A percentile compares a stretch with the other conserved stretches of the same genome.
phyloP scores from a whole-genome alignment of 2,888 invertebrate genomes.

The Hirtodrosophila trivittata region DNA sequence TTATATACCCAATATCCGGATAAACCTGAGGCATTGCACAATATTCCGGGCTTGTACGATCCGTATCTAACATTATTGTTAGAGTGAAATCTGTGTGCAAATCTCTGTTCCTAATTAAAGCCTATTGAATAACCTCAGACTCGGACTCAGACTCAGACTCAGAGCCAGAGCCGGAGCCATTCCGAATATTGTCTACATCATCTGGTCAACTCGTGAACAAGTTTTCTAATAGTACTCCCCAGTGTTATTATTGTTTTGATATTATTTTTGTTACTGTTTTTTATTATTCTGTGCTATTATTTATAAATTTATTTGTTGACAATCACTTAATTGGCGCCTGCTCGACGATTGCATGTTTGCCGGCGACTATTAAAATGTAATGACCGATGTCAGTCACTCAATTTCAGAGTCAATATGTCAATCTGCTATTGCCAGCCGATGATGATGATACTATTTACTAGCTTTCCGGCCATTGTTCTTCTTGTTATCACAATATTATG shows the following conservation, averaged over 20 bases:
- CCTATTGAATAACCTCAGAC: background rate
- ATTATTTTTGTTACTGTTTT: constrained; percentile 13
- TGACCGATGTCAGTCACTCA: constrained; percentile 26
- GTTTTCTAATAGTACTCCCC: background rate
- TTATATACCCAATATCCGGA: constrained; percentile 2
- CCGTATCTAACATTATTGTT: constrained; percentile 11
- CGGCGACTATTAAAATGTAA: constrained; percentile 41
- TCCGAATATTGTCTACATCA: too few relatives aligned
- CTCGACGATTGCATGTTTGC: constrained; percentile 45
- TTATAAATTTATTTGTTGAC: constrained; percentile 60
- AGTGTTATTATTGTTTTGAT: constrained; percentile 9
- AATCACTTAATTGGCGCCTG: constrained; percentile 62
- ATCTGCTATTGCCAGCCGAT: too few relatives aligned
- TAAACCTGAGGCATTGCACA: background rate
- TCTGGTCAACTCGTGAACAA: too few relatives aligned
- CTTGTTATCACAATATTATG: too few relatives aligned
- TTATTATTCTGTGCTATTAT: constrained; percentile 25
- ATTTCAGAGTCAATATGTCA: constrained; percentile 9
- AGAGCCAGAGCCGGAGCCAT: too few relatives aligned
- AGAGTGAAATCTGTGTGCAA: constrained; percentile 10
- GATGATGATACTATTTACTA: too few relatives aligned
- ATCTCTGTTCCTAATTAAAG: constrained; percentile 18
- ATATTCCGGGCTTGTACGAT: background rate
- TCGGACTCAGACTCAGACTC: background rate
- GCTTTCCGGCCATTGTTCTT: too few relatives aligned